Evolutionary conservation across 2,113 vertebrate genomes (phyloP), one percentile per base, ranked within the genome.

Genomic region (Pungitius pungitius): DNA sequence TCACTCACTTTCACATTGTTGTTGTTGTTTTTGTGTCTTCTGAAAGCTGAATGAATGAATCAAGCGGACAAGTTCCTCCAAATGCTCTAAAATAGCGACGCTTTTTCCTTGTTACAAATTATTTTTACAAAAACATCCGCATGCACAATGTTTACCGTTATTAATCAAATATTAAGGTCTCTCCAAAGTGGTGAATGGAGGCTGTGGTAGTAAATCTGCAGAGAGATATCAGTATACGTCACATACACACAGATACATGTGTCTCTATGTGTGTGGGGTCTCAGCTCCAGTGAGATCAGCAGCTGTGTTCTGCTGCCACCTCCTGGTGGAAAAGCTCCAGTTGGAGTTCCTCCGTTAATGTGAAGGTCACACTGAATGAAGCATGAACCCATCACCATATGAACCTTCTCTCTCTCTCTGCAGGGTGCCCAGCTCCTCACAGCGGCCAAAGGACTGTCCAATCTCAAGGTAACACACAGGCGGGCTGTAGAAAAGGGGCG

Each of bases 361-460:
- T 5, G 2, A 20, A 4, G 8, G 11, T 54, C 47, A 30, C 13
- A 13, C 40, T 22, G 0, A 66, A 63, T 27, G 24, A 52, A 30
- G 18, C 26, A 54, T 17, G 49, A 45, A n/a, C 17, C 30, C 27
- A 26, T 71, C 15, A 35, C 42, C 24, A 1, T 35, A 13, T 49
- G 8, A 69, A 35, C 17, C 17, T 4, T 0, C 26, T 0, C 43
- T 9, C 37, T 9, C n/a, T 62, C 27, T 85, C 59, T 88, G 15
- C 87, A 99, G 98, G 96, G 98, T 20, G 94, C 96, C 59, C 98
- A 97, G 78, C 89, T 99, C 91, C 96, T 99, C 90, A 97, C 93
- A 69, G 98, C 97, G 45, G 98, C 98, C 69, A 99, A 98, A 91
- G 97, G 99, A 84, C 95, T 99, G 65, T 99, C 97, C 13, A 99